Evolutionary conservation across 1,140 invertebrate genomes (phyloP), one percentile per base, ranked within the genome.

Genomic region (Drosophila pandora): DNA sequence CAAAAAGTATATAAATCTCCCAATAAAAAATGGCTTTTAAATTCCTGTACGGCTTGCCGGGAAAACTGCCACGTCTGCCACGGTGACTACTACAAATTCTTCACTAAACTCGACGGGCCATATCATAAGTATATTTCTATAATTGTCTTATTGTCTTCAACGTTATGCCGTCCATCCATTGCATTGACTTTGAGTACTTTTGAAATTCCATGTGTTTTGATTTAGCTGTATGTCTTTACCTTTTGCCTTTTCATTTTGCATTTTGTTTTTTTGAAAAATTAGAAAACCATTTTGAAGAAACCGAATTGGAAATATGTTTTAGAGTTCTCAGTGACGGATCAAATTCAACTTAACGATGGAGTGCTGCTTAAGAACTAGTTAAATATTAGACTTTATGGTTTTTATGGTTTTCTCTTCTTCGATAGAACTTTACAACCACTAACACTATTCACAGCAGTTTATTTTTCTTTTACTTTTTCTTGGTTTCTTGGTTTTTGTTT

Each of bases 381-480:
- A 85, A 78, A 78, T 87, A 82, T 64, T 72, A 43, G 67, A 87
- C 68, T 77, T 50, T 28, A 28, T 28, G 25, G 25, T 28, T 28
- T 58, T 71, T 79, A 79, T 70, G 65, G 61, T 56, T 73, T 47
- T 56, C 63, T 39, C 69, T 62, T 62, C 60, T 41, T 70, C 55
- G 77, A 63, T 88, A 82, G 83, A 88, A 88, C 76, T 88, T 88
- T 89, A 88, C 83, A 88, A 88, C 84, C 84, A 89, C 83, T 88
- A 89, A 88, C 88, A 89, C 83, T 88, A 88, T 88, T 88, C 83
- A 88, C 83, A 88, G 83, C 83, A 89, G 83, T 84, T 88, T 83
- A 55, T 80, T 50, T 50, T 69, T 62, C 78, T 68, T 61, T 59
- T 80, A 12, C 34, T 12, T 37, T 4, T 37, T 37, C 10, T 34